Base-by-base conservation (phyloP, 2,888 invertebrate genomes). In the Patella ulyssiponensis region DNA sequence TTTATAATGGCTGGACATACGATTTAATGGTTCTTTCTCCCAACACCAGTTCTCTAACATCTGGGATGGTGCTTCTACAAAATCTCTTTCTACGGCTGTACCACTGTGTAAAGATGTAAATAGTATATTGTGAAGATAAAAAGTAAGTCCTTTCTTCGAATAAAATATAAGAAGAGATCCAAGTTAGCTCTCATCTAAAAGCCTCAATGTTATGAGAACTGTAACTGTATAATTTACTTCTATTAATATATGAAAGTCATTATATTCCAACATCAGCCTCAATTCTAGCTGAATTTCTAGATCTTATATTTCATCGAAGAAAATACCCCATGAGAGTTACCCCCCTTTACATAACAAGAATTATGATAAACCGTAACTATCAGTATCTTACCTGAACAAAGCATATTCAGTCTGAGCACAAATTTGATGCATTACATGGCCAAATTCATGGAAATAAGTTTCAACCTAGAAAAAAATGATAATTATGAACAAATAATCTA, bases 21-120 rank as follows among this genome's bases (percentile, higher is more conserved):
- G 86, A 44, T 83, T 80, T 15, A 93, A 86, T 4, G 93, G 91
- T 72, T 92, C 92, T 75, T 87, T 86, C 83, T 93, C 91, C 93
- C 93, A 93, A 44, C 92, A 92, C 93, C 93, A 93, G 86, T 93
- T 93, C 87, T 93, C 93, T 80, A 93, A 85, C 93, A 93, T 93
- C 88, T 93, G 93, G 4, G 92, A 92, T 11, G 93, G 93, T 1
- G 93, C 93, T 83, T 93, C 93, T n/a, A 93, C 91, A 88, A 93
- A 93, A 85, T 93, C 93, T 69, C 92, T 86, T 82, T 93, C 93
- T 7, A 93, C 93, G 74, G 88, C 83, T 3, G 92, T 92, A 14
- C 93, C 93, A 87, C 92, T 92, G 84, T 27, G 81, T 80, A 23
- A 71, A 69, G 27, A 77, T 20, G n/a, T 14, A 53, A 15, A 75